phyloP scores from a whole-genome alignment of 1,140 invertebrate genomes.

The Tribolium madens region DNA sequence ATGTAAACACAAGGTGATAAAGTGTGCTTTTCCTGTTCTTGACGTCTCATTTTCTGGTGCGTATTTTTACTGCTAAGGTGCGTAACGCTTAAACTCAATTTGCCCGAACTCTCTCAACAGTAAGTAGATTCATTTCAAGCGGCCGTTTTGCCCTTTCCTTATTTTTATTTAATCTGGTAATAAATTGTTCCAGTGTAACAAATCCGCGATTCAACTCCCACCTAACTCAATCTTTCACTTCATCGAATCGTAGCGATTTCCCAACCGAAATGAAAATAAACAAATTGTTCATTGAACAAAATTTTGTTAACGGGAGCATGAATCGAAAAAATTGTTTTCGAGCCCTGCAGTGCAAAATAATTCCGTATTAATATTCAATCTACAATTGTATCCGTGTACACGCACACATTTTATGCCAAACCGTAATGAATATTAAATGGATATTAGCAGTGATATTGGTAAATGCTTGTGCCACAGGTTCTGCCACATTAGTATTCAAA shows the following conservation, averaged over 20 bases:
- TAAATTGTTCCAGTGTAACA: not conserved
- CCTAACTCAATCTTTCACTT: not conserved
- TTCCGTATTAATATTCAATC: conserved; percentile 26
- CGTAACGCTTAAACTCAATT: not conserved
- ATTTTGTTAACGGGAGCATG: not conserved
- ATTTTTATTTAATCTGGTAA: not conserved
- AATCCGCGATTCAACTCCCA: not conserved
- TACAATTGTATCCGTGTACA: conserved; percentile 22
- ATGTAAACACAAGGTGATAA: not conserved
- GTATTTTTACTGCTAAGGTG: not conserved
- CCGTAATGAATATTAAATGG: conserved; percentile 35
- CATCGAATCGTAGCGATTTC: not conserved
- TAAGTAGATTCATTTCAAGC: not conserved
- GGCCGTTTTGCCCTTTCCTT: not conserved
- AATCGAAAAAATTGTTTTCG: conserved; percentile 11
- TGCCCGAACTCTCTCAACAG: not conserved
- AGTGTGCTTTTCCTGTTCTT: not conserved
- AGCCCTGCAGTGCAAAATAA: not conserved
- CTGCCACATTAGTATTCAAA: conserved; percentile 38
- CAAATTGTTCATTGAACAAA: not conserved
- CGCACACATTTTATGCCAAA: conserved; percentile 29
- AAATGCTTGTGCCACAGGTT: conserved; percentile 30
- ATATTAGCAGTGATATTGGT: conserved; percentile 36
- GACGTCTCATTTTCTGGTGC: not conserved
- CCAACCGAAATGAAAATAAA: not conserved